Base-by-base conservation (phyloP, 2,888 invertebrate species). In the Incurvaria masculella region DNA sequence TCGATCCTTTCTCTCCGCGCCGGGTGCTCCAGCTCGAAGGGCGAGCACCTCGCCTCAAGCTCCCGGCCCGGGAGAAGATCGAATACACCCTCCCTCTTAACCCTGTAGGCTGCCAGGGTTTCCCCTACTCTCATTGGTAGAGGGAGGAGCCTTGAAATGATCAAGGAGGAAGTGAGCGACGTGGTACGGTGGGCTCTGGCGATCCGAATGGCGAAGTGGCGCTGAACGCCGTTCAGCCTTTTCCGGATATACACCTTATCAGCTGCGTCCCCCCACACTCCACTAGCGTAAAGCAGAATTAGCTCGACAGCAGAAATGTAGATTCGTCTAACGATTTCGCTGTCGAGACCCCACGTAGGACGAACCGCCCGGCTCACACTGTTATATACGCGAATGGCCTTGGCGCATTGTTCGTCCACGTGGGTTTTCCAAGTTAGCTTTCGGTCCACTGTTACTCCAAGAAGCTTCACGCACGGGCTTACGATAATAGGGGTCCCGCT, bases 371-470 rank as follows among this genome's bases (percentile, higher is more conserved):
- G 44, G 2, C 42, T 3, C 14, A 50, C 20, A 8, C 49, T 21
- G 16, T 48, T 51, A 10, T 48, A 33, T 1, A 51, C 11, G 10
- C n/a, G 5, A 2, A 44, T 1, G 1, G 46, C 46, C 21, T 27
- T 50, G 1, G 10, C n/a, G 17, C 47, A 48, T 5, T 43, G 26
- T 16, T 19, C 43, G 11, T 14, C 10, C 6, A 44, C 42, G n/a
- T 51, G 51, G 2, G 6, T 14, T 4, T 46, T 48, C n/a, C 43
- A 51, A 0, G 46, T 51, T 5, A 51, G 18, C n/a, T 44, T 45
- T 2, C 43, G 16, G 41, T 55, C 54, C 2, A 55, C 50, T 2
- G 19, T 49, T 1, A 54, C 41, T 2, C 53, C 53, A n/a, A 54
- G 21, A 0, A 55, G n/a, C 33, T 53, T 55, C 0, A 55, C 49